phyloP scores from a whole-genome alignment of 2,797 vertebrate species.

The Podarcis siculus region DNA sequence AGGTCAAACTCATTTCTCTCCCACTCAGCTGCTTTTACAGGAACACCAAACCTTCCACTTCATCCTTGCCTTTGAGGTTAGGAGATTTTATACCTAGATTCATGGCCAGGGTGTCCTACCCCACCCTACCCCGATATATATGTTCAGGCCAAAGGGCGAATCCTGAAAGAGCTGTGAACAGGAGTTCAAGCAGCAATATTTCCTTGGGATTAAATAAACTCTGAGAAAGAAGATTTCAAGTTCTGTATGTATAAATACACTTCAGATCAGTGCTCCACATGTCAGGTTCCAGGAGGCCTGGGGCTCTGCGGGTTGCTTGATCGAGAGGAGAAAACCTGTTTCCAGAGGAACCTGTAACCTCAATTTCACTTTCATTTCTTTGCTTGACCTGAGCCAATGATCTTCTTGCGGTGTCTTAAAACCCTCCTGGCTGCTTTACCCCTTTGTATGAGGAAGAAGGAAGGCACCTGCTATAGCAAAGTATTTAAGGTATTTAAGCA shows the following conservation, averaged over 20 bases:
- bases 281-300: neutral
- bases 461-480: no score
- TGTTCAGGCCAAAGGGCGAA: neutral
- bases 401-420: neutral
- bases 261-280: neutral
- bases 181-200: neutral
- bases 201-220: neutral
- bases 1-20: neutral
- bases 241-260: neutral
- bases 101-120: no score
- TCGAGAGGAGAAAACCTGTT: accelerated
- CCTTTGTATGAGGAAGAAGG: no score
- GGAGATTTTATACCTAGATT: neutral
- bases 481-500: no score
- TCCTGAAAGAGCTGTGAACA: neutral
- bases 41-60: neutral
- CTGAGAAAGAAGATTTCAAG: neutral
- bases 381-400: neutral
- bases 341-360: neutral
- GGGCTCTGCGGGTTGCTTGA: neutral
- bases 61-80: neutral
- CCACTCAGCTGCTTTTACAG: neutral
- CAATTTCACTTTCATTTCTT: neutral
- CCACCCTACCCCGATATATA: neutral
- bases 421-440: neutral